Conservation (phyloP, 1,140 invertebrate genomes). For the Caenorhabditis briggsae region DNA sequence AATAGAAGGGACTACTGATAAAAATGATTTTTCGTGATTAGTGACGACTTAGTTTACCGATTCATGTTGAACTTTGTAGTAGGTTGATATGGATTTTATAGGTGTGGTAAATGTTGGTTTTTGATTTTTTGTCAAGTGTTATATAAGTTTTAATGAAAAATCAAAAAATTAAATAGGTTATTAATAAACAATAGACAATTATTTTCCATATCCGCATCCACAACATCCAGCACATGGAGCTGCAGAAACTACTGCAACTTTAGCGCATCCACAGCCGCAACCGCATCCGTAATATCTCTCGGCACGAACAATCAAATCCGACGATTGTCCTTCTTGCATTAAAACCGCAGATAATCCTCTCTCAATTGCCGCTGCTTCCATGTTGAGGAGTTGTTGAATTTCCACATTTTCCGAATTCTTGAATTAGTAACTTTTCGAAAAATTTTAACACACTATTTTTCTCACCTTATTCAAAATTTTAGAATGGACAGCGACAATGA, state of each 20-base stretch:
- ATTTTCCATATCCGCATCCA: conserved; percentile 38
- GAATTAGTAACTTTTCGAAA: not conserved
- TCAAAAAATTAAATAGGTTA: not conserved
- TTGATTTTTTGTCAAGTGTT: not conserved
- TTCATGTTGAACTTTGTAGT: not conserved
- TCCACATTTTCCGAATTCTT: not conserved
- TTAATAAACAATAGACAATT: not conserved
- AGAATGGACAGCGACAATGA: not conserved
- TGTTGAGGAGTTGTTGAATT: not conserved
- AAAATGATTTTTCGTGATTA: not conserved
- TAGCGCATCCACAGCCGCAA: conserved; percentile 40
- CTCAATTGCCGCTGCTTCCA: not conserved
- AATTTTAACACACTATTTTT: too few species aligned
- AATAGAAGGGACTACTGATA: conserved; percentile 19
- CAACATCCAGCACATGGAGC: conserved; percentile 22
- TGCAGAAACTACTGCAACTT: not conserved
- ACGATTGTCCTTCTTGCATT: not conserved
- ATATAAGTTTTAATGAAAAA: too few species aligned
- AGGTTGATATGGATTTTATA: not conserved
- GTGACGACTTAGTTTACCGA: not conserved
- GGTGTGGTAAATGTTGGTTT: not conserved
- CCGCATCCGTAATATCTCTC: conserved; percentile 22
- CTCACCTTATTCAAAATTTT: not conserved
- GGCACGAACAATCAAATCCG: not conserved
- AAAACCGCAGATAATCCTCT: not conserved